These are phyloP conservation scores for Danaus melanippus DNA, from an alignment of 1,140 invertebrate species.

Conservation along the genomic window DNA sequence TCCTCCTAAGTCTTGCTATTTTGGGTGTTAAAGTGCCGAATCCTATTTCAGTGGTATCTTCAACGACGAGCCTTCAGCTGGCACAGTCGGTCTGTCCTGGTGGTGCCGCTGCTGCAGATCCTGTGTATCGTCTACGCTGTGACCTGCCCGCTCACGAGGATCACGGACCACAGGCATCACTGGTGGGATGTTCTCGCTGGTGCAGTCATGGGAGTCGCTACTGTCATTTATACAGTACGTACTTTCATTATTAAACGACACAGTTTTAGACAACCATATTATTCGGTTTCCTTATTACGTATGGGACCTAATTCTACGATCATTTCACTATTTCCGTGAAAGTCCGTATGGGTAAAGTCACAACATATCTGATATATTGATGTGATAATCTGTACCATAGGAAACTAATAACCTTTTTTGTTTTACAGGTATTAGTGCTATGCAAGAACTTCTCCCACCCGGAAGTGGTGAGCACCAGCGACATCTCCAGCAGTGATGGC, in stretches of 20 bases:
- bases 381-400: no score
- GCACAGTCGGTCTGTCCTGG: constrained; percentile 62
- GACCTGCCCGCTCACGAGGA: constrained; percentile 77
- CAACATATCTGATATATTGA: no score
- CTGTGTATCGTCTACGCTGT: constrained; percentile 74
- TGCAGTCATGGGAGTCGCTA: constrained; percentile 70
- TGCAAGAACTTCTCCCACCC: constrained; percentile 67
- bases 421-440: constrained; percentile 52
- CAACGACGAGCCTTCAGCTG: constrained; percentile 73
- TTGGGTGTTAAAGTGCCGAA: no score
- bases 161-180: constrained; percentile 82
- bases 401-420: background rate
- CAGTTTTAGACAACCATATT: no score
- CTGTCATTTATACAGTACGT: constrained; percentile 74
- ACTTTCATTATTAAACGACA: background rate
- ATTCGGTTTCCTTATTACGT: no score
- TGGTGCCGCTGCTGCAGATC: constrained; percentile 76
- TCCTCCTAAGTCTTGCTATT: no score
- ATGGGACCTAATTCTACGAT: no score
- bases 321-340: no score
- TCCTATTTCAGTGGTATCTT: constrained; percentile 75
- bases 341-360: no score
- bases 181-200: constrained; percentile 85
- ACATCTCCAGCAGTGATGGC: constrained; percentile 62
- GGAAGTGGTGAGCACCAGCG: constrained; percentile 58